A percentile compares a stretch with the other conserved stretches of the same genome.
Evolutionary conservation across 2,113 vertebrate genomes (phyloP).

Genomic region (Trichomycterus rosablanca): DNA sequence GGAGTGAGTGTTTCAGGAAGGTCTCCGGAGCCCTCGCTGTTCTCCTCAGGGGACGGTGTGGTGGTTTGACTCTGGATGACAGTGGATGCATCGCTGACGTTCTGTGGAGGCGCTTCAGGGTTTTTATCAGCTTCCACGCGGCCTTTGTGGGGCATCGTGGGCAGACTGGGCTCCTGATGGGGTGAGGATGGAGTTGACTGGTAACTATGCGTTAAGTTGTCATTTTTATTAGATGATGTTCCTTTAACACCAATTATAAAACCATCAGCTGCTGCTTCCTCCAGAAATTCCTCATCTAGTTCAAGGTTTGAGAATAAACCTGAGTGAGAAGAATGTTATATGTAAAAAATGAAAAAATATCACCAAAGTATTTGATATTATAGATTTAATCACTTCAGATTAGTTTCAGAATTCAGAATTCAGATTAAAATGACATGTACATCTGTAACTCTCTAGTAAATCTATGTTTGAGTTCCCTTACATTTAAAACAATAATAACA

Average conservation of each 20-base stretch:
- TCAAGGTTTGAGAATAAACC: constrained; percentile 4
- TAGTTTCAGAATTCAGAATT: no score
- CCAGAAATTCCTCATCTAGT: constrained; percentile 21
- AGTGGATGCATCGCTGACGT: neutral
- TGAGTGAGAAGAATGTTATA: constrained; percentile 2
- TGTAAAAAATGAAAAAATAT: no score
- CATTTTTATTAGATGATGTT: neutral
- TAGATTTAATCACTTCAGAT: no score
- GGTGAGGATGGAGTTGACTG: neutral
- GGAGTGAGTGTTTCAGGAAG: neutral
- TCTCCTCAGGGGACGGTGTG: neutral
- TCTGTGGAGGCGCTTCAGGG: neutral
- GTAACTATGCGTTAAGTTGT: neutral
- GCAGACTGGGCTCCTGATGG: neutral
- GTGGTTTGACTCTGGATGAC: neutral
- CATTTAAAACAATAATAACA: no score
- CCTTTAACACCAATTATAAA: constrained; percentile 23
- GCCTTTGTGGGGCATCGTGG: neutral
- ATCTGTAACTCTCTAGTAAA: no score
- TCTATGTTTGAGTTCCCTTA: no score
- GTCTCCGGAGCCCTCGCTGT: neutral
- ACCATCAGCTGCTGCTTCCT: constrained; percentile 27
- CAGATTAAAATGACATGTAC: neutral
- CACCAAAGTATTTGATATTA: no score
- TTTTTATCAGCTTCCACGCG: neutral